Evolutionary conservation across 2,888 invertebrate genomes (phyloP).

Genomic region (Acanthoscelides obtectus): DNA sequence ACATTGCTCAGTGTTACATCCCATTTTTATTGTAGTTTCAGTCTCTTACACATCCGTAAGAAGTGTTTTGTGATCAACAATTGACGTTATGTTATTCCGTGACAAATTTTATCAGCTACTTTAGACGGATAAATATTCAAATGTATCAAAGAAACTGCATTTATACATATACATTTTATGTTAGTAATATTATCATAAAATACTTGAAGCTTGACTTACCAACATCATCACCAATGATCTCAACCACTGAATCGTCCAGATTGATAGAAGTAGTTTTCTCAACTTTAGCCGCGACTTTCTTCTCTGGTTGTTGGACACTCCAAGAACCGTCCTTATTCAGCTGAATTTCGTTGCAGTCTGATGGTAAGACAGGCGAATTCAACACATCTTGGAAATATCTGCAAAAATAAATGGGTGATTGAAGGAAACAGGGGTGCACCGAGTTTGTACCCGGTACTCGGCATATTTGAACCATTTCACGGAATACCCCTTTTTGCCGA

Average conservation of each 20-base stretch:
- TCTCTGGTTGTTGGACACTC: slow-evolving; percentile 64
- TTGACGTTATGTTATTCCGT: too few species aligned
- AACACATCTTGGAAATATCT: slow-evolving; percentile 83
- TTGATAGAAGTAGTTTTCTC: slow-evolving; percentile 42
- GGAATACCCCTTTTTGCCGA: too few species aligned
- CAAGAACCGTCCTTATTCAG: slow-evolving; percentile 80
- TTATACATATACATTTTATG: too few species aligned
- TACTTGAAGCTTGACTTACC: slow-evolving; percentile 48
- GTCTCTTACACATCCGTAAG: too few species aligned
- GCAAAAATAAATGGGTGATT: slow-evolving; percentile 4
- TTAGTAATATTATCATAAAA: too few species aligned
- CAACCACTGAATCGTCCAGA: slow-evolving; percentile 54
- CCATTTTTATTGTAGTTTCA: too few species aligned
- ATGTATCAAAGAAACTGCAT: neutral
- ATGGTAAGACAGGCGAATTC: slow-evolving; percentile 60
- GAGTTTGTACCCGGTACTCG: neutral
- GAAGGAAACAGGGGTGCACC: neutral
- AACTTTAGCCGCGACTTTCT: slow-evolving; percentile 53
- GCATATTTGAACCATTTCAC: neutral
- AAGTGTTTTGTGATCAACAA: too few species aligned
- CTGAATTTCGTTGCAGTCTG: slow-evolving; percentile 76
- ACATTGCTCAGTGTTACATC: too few species aligned
- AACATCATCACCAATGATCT: slow-evolving; percentile 72
- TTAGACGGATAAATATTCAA: neutral
- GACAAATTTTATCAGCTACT: too few species aligned